Evolutionary conservation across 2,888 invertebrate species (phyloP).

Genomic region (Lepidocyrtoides sp.): DNA sequence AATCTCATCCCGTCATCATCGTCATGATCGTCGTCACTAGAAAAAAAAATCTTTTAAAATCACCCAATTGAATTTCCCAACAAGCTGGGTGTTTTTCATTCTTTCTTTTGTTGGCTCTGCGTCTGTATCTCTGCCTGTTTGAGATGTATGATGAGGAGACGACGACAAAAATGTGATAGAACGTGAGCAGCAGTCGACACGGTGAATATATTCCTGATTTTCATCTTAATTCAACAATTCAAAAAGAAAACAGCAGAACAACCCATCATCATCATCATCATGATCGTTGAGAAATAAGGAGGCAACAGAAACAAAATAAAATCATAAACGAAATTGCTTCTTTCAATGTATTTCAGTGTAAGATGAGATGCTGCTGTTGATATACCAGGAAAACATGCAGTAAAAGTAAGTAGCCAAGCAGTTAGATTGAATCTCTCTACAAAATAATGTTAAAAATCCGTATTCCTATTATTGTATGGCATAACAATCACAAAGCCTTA

Average conservation of each 20-base stretch:
- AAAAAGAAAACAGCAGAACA: constrained; percentile 3
- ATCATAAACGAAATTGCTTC: constrained; percentile 42
- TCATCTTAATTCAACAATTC: constrained; percentile 56
- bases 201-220: constrained; percentile 41
- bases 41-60: constrained; percentile 39
- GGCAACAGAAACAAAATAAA: constrained; percentile 13
- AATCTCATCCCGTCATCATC: not conserved
- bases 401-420: constrained; percentile 42
- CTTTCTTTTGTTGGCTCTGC: not conserved
- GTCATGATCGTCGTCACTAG: too few species aligned
- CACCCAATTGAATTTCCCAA: constrained; percentile 57
- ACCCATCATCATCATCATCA: too few species aligned
- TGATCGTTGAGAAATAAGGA: not conserved
- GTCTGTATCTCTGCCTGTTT: not conserved
- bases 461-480: not conserved
- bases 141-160: not conserved
- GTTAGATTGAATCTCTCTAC: not conserved
- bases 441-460: not conserved
- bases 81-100: constrained; percentile 26
- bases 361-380: constrained; percentile 51
- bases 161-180: constrained; percentile 54
- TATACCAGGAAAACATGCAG: not conserved
- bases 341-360: not conserved
- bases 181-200: constrained; percentile 66
- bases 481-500: not conserved